Evolutionary conservation across 1,140 invertebrate species (phyloP), one percentile per base, ranked within the genome.

Genomic region (Atta cephalotes): DNA sequence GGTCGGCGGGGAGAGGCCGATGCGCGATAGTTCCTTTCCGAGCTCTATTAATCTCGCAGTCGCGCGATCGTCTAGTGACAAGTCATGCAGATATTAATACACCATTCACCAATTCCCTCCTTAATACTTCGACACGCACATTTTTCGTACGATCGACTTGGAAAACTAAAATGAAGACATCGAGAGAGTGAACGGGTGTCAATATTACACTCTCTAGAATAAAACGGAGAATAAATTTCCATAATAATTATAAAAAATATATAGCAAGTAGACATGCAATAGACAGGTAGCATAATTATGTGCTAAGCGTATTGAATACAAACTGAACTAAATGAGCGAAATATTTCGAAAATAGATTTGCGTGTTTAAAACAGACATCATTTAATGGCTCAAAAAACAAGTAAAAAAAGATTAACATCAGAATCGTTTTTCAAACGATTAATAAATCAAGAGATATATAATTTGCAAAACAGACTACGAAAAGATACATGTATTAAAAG

Each of bases 31-130:
- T 82, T 60, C 31, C 86, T 90, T 76, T 88, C 58, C 72, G 91
- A 85, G 93, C 93, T 93, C 93, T 94, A 93, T 93, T 94, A 92
- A 93, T 90, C 88, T 58, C 76, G 28, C 62, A 31, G 35, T 84
- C 66, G 78, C 28, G 45, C 77, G 45, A 51, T 28, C 78, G 45
- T n/a, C 51, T 18, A 82, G 53, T 25, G 66, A 62, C 56, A 74
- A 82, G 45, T 58, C 35, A 25, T 25, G 9, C 39, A 14, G 25
- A 35, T 35, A 58, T 84, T 84, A 56, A 70, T 49, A 51, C 49
- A 51, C n/a, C 56, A 76, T 84, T 84, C 80, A 63, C 45, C 49
- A 74, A 39, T 74, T 62, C 9, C 14, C 25, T 60, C 16, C 21
- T 51, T 2, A 7, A 25, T 14, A 4, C 49, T 39, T 9, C 10